phyloP scores from a whole-genome alignment of 2,797 vertebrate species.

The Ficedula albicollis region DNA sequence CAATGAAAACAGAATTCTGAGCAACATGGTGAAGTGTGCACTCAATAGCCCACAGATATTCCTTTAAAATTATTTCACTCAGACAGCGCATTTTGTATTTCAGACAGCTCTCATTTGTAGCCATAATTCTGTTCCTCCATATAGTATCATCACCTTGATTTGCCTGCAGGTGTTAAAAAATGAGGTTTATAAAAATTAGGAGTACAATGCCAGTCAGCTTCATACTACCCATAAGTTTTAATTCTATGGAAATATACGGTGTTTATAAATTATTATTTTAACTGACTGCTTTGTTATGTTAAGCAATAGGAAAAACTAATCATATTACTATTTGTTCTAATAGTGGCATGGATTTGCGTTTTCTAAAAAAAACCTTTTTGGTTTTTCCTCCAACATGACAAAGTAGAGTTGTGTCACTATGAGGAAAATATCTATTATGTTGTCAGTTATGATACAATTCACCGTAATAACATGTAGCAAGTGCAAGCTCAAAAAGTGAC shows the following conservation, averaged over 20 bases:
- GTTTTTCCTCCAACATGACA: conserved; percentile 28
- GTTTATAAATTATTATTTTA: background rate
- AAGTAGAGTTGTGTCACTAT: background rate
- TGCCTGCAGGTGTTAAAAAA: background rate
- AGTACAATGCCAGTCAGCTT: background rate
- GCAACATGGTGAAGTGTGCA: background rate
- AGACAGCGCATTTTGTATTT: background rate
- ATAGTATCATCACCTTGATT: background rate
- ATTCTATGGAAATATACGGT: background rate
- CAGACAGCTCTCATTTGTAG: background rate
- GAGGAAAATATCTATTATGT: conserved; percentile 53
- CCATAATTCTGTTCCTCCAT: background rate
- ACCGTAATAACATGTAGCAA: conserved; percentile 22
- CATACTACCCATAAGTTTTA: background rate
- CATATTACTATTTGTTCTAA: background rate
- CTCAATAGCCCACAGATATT: background rate
- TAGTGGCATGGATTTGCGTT: background rate
- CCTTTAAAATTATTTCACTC: background rate
- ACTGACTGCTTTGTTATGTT: background rate
- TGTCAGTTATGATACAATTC: conserved; percentile 59
- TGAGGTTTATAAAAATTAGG: background rate
- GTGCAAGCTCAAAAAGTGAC: conserved; percentile 4
- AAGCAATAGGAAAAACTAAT: background rate
- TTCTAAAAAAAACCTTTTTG: background rate
- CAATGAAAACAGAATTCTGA: background rate